A percentile compares a stretch with the other conserved stretches of the same genome.
These are phyloP conservation scores for Iphiclides podalirius DNA, from an alignment of 2,888 invertebrate genomes.

Conservation along the genomic window DNA sequence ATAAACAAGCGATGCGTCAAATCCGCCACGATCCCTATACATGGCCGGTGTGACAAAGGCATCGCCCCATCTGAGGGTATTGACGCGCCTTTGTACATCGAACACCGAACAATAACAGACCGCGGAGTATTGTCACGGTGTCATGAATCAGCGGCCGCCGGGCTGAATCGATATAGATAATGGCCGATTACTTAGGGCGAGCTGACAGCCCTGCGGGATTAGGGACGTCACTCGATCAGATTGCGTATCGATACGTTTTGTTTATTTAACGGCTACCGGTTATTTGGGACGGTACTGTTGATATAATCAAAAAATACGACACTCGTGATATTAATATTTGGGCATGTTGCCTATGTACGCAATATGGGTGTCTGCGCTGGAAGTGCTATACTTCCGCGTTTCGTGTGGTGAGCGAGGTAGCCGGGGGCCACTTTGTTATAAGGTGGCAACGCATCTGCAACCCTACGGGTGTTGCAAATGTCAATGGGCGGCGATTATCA, in stretches of 20 bases:
- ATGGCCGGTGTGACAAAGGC: background rate
- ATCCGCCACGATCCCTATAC: background rate
- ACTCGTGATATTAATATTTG: too few relatives aligned
- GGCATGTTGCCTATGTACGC: too few relatives aligned
- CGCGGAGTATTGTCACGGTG: constrained; percentile 17
- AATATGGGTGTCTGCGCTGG: too few relatives aligned
- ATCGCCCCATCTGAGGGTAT: background rate
- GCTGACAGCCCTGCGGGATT: constrained; percentile 56
- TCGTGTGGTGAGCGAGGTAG: too few relatives aligned
- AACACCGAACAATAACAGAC: constrained; percentile 19
- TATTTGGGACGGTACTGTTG: background rate
- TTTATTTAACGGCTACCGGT: constrained; percentile 1
- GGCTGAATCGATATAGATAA: constrained; percentile 60
- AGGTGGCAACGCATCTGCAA: too few relatives aligned
- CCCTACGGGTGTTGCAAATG: too few relatives aligned
- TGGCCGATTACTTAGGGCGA: constrained; percentile 61
- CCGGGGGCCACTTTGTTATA: too few relatives aligned
- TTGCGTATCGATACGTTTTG: constrained; percentile 24
- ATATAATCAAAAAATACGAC: too few relatives aligned
- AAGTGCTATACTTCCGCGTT: too few relatives aligned
- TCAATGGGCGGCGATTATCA: too few relatives aligned
- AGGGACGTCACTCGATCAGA: constrained; percentile 32
- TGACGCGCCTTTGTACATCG: constrained; percentile 15
- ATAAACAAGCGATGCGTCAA: background rate
- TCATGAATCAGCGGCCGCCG: constrained; percentile 44